These are phyloP conservation scores for Campylorhamphus procurvoides DNA, from an alignment of 2,113 vertebrate species.

Conservation along the genomic window DNA sequence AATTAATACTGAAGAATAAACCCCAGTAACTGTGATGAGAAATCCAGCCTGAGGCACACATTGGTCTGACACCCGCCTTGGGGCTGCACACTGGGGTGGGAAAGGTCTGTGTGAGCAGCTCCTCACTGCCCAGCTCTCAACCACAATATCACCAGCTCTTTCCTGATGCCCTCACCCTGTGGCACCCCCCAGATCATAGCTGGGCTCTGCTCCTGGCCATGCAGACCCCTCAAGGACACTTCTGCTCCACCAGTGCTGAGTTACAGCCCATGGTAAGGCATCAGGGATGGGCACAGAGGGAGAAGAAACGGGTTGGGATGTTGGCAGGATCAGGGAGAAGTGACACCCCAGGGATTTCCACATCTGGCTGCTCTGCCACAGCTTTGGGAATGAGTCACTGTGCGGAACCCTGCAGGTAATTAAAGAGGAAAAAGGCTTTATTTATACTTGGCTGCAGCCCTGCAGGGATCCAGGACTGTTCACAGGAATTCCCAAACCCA, in stretches of 20 bases:
- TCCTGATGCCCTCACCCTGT: too few species aligned
- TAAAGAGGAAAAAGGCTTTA: not conserved
- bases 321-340: rapidly evolving
- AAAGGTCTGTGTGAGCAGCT: not conserved
- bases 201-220: not conserved
- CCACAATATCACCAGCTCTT: rapidly evolving
- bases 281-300: rapidly evolving
- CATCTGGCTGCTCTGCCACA: not conserved
- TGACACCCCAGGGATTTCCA: not conserved
- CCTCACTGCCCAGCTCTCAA: not conserved
- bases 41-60: rapidly evolving
- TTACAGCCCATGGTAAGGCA: rapidly evolving
- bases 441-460: not conserved
- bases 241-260: not conserved
- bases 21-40: rapidly evolving
- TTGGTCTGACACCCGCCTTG: rapidly evolving
- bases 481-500: not conserved
- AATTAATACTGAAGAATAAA: not conserved
- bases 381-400: not conserved
- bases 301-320: rapidly evolving
- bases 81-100: not conserved
- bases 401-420: not conserved
- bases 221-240: not conserved
- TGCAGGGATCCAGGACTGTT: not conserved
- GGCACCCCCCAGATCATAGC: not conserved